Percentiles rank a stretch among this genome's conserved stretches.
These are phyloP conservation scores for Urocolius indicus DNA, from an alignment of 2,113 vertebrate genomes.

Conservation along the genomic window DNA sequence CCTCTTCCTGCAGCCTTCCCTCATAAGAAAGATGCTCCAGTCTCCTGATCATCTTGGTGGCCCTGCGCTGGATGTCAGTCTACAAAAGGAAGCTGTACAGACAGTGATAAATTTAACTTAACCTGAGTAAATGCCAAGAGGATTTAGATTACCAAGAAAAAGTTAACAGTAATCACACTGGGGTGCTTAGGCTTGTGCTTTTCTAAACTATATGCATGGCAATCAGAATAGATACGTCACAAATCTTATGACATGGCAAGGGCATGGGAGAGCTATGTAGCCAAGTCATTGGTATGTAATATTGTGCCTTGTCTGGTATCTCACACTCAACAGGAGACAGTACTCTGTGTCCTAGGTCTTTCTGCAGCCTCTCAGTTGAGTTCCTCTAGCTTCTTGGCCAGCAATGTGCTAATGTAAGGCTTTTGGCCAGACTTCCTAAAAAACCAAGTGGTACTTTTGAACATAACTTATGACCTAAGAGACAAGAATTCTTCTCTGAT, in stretches of 20 bases:
- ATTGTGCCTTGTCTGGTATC: neutral
- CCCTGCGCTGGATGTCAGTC: neutral
- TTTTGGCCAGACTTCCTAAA: neutral
- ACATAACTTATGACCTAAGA: neutral
- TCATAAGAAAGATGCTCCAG: too few species aligned
- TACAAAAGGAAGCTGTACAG: neutral
- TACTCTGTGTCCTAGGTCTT: neutral
- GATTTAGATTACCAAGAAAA: too few species aligned
- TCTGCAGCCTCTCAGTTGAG: neutral
- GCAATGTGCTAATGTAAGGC: neutral
- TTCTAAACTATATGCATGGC: neutral
- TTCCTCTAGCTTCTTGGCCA: neutral
- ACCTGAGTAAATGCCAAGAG: neutral
- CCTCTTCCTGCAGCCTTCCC: too few species aligned
- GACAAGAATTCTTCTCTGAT: neutral
- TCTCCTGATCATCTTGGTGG: too few species aligned
- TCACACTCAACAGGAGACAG: neutral
- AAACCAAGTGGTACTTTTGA: neutral
- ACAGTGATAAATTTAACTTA: neutral
- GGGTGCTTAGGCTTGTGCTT: neutral
- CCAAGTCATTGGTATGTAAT: neutral
- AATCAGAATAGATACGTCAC: neutral
- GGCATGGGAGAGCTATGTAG: neutral
- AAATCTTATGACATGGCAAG: neutral
- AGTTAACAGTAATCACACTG: neutral